Percentiles rank a stretch among this genome's conserved stretches.
These are phyloP conservation scores for Drosophila phalerata DNA, from an alignment of 2,888 invertebrate species.

Conservation along the genomic window DNA sequence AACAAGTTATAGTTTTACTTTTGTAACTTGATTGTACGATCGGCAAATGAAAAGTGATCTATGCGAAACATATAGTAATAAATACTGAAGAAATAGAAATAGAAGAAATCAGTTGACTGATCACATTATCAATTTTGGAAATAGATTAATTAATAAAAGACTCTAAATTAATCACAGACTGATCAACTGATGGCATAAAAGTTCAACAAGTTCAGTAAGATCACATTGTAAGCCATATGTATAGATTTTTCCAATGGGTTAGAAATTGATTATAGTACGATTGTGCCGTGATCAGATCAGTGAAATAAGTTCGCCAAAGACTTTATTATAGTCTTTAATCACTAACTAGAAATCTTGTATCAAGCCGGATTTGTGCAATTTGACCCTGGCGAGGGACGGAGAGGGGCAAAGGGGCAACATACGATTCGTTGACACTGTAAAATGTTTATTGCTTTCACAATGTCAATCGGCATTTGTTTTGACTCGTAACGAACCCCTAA, in stretches of 20 bases:
- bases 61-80: too few relatives aligned
- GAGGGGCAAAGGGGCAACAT: not conserved
- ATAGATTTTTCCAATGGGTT: not conserved
- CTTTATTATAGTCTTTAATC: slow-evolving; percentile 8
- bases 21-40: slow-evolving; percentile 1
- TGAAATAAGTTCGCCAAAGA: slow-evolving; percentile 4
- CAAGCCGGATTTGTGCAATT: slow-evolving; percentile 16
- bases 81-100: not conserved
- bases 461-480: slow-evolving; percentile 41
- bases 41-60: not conserved
- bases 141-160: too few relatives aligned
- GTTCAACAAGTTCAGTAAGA: not conserved
- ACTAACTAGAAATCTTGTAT: not conserved
- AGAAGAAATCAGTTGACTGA: slow-evolving; percentile 1
- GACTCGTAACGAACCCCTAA: slow-evolving; percentile 62
- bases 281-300: not conserved
- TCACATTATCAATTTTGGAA: not conserved
- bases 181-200: not conserved
- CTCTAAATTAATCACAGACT: not conserved
- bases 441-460: slow-evolving; percentile 18
- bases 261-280: not conserved
- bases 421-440: slow-evolving; percentile 2
- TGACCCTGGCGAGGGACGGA: not conserved
- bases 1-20: not conserved
- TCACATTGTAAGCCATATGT: not conserved